Evolutionary conservation across 2,888 invertebrate species (phyloP).

Genomic region (Caenorhabditis sp.): DNA sequence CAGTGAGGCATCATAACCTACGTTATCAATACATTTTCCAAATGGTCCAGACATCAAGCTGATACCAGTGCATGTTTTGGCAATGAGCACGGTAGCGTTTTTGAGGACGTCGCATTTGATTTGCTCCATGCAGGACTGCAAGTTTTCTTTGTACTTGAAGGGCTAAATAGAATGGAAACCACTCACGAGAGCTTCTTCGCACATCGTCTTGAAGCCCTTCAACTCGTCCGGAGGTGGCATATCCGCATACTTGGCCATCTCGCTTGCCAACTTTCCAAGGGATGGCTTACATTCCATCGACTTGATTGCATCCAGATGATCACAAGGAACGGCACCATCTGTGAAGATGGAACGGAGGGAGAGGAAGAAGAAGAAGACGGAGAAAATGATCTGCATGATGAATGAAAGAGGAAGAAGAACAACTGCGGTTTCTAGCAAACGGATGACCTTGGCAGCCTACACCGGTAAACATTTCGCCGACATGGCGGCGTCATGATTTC

Average conservation of each 20-base stretch:
- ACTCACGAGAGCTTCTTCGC: conserved; percentile 38
- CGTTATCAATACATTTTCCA: conserved; percentile 51
- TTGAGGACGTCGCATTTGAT: conserved; percentile 47
- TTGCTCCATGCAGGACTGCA: conserved; percentile 35
- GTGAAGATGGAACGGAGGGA: neutral
- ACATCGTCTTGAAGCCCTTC: conserved; percentile 27
- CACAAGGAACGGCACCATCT: conserved; percentile 34
- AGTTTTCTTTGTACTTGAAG: too few relatives aligned
- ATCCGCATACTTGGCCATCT: conserved; percentile 49
- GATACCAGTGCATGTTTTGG: conserved; percentile 56
- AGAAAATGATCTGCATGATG: conserved; percentile 22
- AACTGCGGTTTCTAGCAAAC: conserved; percentile 21
- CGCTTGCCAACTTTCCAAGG: conserved; percentile 34
- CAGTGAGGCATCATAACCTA: neutral
- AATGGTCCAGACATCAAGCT: conserved; percentile 52
- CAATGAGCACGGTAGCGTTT: conserved; percentile 49
- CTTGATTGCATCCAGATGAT: conserved; percentile 50
- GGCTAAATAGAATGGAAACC: too few relatives aligned
- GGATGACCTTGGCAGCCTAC: conserved; percentile 43
- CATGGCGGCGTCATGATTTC: conserved; percentile 44
- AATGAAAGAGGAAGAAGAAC: conserved; percentile 34
- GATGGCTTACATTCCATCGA: conserved; percentile 55
- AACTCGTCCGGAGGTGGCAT: conserved; percentile 54
- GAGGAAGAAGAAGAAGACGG: conserved; percentile 12
- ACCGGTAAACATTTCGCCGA: conserved; percentile 46